These are phyloP conservation scores for Apteryx owenii DNA, from an alignment of 2,113 vertebrate genomes.

Conservation along the genomic window DNA sequence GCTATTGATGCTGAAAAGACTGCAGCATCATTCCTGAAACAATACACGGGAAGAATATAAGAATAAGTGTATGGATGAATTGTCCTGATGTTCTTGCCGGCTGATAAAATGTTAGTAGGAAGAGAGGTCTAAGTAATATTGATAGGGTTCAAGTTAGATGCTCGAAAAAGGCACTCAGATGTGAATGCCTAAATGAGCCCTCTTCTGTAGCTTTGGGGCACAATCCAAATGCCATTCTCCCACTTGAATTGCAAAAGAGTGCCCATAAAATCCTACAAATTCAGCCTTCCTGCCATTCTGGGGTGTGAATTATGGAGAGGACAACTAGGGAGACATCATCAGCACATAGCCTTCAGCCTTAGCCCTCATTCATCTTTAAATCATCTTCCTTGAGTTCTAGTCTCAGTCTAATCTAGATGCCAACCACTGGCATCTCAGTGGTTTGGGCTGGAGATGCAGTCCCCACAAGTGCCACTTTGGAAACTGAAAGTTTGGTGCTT, in stretches of 20 bases:
- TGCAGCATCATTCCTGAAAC: background rate
- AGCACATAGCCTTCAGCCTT: background rate
- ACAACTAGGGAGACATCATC: background rate
- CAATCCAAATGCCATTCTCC: background rate
- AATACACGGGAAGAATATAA: background rate
- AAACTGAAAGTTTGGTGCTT: background rate
- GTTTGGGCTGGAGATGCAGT: background rate
- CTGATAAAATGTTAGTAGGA: background rate
- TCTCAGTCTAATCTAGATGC: background rate
- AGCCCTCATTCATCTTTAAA: background rate
- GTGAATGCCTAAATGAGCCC: background rate
- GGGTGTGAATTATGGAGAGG: background rate
- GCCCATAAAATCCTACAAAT: background rate
- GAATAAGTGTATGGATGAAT: background rate
- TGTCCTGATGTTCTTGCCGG: background rate
- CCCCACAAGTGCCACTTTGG: background rate
- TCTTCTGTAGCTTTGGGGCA: background rate
- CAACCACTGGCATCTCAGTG: background rate
- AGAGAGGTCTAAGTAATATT: background rate
- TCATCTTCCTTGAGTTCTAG: background rate
- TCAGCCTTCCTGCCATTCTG: background rate
- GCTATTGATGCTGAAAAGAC: background rate
- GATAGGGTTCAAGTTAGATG: background rate
- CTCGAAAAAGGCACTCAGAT: background rate
- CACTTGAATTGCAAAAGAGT: background rate